These are phyloP conservation scores for Hipparchia sbordonii DNA, from an alignment of 2,888 invertebrate genomes.

Conservation along the genomic window DNA sequence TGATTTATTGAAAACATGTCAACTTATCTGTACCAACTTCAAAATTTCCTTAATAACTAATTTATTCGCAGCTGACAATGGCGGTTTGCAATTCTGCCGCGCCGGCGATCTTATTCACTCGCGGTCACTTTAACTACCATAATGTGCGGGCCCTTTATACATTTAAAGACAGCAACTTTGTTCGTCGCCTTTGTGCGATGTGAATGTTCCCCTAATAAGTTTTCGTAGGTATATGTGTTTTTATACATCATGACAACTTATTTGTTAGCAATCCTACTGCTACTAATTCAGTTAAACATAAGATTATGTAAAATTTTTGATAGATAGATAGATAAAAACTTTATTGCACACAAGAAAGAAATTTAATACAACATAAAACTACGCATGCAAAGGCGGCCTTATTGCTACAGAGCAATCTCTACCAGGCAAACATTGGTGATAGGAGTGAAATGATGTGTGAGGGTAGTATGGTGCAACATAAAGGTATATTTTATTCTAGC, in stretches of 20 bases:
- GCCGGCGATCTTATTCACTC: constrained; percentile 57
- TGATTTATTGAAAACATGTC: not conserved
- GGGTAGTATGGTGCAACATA: too few species aligned
- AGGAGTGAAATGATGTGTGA: too few species aligned
- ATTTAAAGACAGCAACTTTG: constrained; percentile 57
- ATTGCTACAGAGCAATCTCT: too few species aligned
- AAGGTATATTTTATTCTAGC: too few species aligned
- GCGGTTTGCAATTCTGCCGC: constrained; percentile 52
- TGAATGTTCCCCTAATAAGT: constrained; percentile 27
- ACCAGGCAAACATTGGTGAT: too few species aligned
- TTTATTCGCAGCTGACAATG: constrained; percentile 51
- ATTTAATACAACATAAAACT: too few species aligned
- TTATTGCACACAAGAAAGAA: too few species aligned
- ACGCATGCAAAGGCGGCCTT: too few species aligned
- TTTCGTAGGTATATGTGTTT: constrained; percentile 17
- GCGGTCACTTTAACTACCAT: constrained; percentile 64
- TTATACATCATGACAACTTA: constrained; percentile 5
- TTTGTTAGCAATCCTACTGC: constrained; percentile 3
- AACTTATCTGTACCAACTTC: constrained; percentile 32
- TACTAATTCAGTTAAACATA: not conserved
- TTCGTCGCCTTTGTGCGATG: constrained; percentile 50
- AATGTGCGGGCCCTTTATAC: constrained; percentile 70
- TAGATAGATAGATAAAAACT: too few species aligned
- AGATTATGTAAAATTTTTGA: too few species aligned
- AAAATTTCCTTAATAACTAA: constrained; percentile 45